A percentile compares a stretch with the other conserved stretches of the same genome.
Conservation (phyloP, 2,888 invertebrate species). For the Margaritifera margaritifera region DNA sequence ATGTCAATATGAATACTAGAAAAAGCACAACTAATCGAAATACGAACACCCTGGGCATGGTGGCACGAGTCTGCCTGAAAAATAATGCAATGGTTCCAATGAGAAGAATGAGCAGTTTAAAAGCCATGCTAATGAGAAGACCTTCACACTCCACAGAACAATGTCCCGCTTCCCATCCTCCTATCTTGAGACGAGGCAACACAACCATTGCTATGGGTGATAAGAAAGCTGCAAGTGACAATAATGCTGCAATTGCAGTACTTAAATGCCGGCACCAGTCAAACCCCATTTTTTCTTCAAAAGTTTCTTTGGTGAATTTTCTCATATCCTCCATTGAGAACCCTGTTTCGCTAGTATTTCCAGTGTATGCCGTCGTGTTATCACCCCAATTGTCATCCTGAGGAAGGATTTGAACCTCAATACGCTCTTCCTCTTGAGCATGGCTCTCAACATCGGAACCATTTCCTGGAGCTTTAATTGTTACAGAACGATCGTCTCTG, state of each 20-base stretch:
- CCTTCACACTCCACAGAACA: conserved; percentile 80
- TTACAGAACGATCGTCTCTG: conserved; percentile 64
- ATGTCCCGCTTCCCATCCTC: conserved; percentile 70
- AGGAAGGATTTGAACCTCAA: conserved; percentile 95
- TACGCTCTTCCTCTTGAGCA: conserved; percentile 72
- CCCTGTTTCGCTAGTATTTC: conserved; percentile 96
- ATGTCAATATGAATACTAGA: conserved; percentile 90
- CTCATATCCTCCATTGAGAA: conserved; percentile 89
- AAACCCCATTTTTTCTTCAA: conserved; percentile 57
- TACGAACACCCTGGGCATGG: conserved; percentile 92
- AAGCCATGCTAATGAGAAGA: conserved; percentile 89
- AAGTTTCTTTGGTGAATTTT: conserved; percentile 66
- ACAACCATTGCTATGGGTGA: conserved; percentile 97
- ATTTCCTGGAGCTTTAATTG: conserved; percentile 62
- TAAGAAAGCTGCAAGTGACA: conserved; percentile 88
- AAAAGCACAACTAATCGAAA: conserved; percentile 92
- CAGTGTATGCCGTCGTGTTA: conserved; percentile 94
- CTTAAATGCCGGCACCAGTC: conserved; percentile 80
- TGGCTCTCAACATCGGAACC: conserved; percentile 52
- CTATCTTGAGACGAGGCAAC: conserved; percentile 86
- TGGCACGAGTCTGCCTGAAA: conserved; percentile 86
- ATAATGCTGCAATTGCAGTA: conserved; percentile 83
- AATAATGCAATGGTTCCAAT: conserved; percentile 96
- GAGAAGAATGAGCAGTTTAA: conserved; percentile 90
- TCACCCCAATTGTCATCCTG: conserved; percentile 99